phyloP scores from a whole-genome alignment of 2,113 vertebrate genomes.

The Syngnathus floridae region DNA sequence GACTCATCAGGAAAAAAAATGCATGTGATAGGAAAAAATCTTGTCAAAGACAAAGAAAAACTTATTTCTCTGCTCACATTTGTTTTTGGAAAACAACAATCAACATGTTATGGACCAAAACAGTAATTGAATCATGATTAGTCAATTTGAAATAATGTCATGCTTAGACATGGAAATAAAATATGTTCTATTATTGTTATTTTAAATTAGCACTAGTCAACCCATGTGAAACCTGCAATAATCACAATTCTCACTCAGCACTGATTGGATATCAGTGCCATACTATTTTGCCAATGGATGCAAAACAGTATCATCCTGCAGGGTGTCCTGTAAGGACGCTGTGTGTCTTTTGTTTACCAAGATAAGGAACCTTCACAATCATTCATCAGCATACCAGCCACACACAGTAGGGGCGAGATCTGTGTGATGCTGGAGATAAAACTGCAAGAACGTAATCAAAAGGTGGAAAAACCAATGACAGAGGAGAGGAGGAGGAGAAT shows the following conservation, averaged over 20 bases:
- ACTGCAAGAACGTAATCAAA: background rate
- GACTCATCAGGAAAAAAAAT: conserved; percentile 42
- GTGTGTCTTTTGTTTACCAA: conserved; percentile 42
- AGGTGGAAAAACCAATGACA: background rate
- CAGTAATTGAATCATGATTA: too few species aligned
- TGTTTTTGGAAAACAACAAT: background rate
- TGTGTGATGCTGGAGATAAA: conserved; percentile 15
- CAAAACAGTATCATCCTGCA: conserved; percentile 20
- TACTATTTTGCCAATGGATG: background rate
- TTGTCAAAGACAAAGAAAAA: background rate
- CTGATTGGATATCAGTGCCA: conserved; percentile 18
- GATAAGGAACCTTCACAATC: conserved; percentile 50
- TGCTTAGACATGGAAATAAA: too few species aligned
- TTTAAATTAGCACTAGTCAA: background rate
- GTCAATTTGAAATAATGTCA: too few species aligned
- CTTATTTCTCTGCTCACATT: background rate
- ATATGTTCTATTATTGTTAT: too few species aligned
- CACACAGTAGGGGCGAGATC: conserved; percentile 44
- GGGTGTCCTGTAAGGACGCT: conserved; percentile 15
- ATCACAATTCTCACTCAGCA: conserved; percentile 14
- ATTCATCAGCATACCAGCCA: conserved; percentile 59
- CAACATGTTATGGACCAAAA: too few species aligned
- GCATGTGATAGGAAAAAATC: conserved; percentile 27
- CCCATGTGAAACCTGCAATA: background rate
- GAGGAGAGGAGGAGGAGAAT: conserved; percentile 1